These are phyloP conservation scores for Palloptera scutellata DNA, from an alignment of 2,888 invertebrate genomes.

Conservation along the genomic window DNA sequence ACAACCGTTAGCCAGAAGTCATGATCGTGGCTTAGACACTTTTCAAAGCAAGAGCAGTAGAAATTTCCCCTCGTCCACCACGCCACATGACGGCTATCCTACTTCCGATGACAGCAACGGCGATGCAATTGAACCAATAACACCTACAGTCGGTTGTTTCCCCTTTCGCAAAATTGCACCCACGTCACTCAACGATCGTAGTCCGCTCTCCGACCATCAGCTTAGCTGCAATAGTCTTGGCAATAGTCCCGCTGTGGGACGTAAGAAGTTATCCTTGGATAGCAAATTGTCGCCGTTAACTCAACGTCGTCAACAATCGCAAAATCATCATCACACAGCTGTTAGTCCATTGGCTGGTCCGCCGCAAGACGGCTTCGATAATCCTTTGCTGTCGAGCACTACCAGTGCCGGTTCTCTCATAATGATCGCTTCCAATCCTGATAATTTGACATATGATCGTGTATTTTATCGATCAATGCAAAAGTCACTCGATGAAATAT, in stretches of 20 bases:
- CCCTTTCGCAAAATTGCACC: conserved; percentile 49
- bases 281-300: conserved; percentile 52
- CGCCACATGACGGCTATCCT: conserved; percentile 34
- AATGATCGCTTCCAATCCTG: conserved; percentile 47
- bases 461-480: conserved; percentile 59
- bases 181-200: conserved; percentile 23
- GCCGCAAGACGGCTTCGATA: background rate
- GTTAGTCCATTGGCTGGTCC: conserved; percentile 23
- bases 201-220: conserved; percentile 35
- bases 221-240: conserved; percentile 50
- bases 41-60: conserved; percentile 9
- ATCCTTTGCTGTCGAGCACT: conserved; percentile 25
- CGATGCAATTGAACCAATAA: conserved; percentile 48
- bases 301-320: conserved; percentile 12
- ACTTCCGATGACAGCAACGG: conserved; percentile 45
- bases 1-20: conserved; percentile 52
- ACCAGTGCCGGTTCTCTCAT: conserved; percentile 36
- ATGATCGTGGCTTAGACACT: conserved; percentile 59
- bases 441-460: conserved; percentile 62
- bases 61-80: conserved; percentile 24
- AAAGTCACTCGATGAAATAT: conserved; percentile 59
- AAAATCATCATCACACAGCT: conserved; percentile 2
- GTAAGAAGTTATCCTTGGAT: conserved; percentile 62
- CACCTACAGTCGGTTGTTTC: conserved; percentile 56
- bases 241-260: conserved; percentile 55